phyloP scores from a whole-genome alignment of 2,113 vertebrate species.

The Geothlypis trichas region DNA sequence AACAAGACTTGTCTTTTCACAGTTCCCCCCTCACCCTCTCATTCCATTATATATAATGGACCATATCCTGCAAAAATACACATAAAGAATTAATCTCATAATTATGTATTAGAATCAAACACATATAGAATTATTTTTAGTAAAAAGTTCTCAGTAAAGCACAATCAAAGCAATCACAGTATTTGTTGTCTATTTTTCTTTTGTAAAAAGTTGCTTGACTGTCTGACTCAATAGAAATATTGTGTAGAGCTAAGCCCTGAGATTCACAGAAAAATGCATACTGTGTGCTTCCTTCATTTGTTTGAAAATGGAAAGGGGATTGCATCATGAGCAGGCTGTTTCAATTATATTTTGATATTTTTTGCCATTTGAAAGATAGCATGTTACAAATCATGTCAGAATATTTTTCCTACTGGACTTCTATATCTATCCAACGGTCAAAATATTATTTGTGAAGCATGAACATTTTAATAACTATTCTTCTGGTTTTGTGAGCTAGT shows the following conservation, averaged over 20 bases:
- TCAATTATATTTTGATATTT: slow-evolving; percentile 63
- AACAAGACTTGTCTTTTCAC: neutral
- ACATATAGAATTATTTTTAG: neutral
- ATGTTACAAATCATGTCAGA: slow-evolving; percentile 66
- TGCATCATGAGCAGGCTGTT: slow-evolving; percentile 39
- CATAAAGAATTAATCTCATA: neutral
- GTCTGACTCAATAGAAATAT: neutral
- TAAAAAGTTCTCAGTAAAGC: neutral
- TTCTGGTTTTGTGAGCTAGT: slow-evolving; percentile 56
- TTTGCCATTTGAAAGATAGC: slow-evolving; percentile 60
- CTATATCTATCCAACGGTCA: slow-evolving; percentile 54
- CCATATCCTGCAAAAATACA: neutral
- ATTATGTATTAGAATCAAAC: neutral
- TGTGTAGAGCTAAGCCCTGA: neutral
- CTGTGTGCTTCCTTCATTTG: slow-evolving; percentile 18
- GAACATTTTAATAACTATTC: slow-evolving; percentile 67
- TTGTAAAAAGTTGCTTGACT: neutral
- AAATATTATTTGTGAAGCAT: slow-evolving; percentile 65
- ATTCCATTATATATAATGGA: neutral
- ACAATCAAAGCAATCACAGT: neutral
- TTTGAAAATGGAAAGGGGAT: slow-evolving; percentile 30
- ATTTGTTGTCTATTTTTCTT: neutral
- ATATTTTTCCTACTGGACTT: slow-evolving; percentile 65
- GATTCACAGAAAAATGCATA: slow-evolving; percentile 11
- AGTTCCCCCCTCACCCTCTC: neutral